phyloP scores from a whole-genome alignment of 2,888 invertebrate genomes.

The Julus scanicus region DNA sequence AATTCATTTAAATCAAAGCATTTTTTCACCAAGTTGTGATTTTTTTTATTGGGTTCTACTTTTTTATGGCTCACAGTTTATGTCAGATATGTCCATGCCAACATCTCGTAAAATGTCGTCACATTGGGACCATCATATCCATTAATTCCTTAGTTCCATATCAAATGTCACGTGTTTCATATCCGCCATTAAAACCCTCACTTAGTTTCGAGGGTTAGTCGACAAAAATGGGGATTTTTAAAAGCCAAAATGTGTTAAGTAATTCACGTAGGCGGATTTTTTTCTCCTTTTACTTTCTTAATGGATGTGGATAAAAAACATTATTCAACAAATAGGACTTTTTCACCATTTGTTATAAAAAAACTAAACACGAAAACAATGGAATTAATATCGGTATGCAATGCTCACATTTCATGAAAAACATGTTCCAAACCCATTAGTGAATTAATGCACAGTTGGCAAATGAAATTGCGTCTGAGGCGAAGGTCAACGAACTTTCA shows the following conservation, averaged over 20 bases:
- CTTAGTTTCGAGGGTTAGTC: background rate
- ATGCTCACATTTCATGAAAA: background rate
- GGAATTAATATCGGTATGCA: background rate
- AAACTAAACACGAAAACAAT: background rate
- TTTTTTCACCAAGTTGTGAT: no score
- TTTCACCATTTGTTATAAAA: no score
- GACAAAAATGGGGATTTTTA: constrained; percentile 15
- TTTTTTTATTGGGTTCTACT: no score
- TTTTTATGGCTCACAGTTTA: no score
- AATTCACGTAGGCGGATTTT: background rate
- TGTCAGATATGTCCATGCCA: no score
- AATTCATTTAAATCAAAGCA: no score
- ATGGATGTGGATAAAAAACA: background rate
- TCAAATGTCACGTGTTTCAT: no score
- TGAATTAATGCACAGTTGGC: constrained; percentile 1
- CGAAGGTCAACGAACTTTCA: background rate
- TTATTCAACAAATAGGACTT: background rate
- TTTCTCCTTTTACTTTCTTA: background rate
- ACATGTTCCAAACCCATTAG: background rate
- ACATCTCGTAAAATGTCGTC: no score
- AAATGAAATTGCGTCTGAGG: background rate
- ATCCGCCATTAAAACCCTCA: no score
- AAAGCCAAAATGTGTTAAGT: constrained; percentile 14
- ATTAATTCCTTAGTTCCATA: no score
- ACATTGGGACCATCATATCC: no score